phyloP scores from a whole-genome alignment of 2,113 vertebrate species.

The Mandrillus leucophaeus region DNA sequence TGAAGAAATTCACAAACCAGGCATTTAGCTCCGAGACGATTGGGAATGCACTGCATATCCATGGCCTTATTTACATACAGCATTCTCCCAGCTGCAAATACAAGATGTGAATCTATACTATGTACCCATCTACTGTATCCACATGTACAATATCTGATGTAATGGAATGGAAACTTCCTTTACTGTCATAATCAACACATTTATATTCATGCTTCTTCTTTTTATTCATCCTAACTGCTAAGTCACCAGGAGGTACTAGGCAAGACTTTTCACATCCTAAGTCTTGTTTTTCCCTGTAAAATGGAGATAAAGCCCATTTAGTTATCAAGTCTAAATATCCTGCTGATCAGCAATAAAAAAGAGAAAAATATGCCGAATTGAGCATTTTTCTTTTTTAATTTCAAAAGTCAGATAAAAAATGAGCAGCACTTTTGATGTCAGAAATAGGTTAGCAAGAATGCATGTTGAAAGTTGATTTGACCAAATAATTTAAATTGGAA shows the following conservation, averaged over 20 bases:
- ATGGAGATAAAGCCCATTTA: not conserved
- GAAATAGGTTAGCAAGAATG: not conserved
- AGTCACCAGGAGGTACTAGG: not conserved
- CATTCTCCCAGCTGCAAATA: not conserved
- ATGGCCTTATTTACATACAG: not conserved
- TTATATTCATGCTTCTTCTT: not conserved
- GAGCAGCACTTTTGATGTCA: not conserved
- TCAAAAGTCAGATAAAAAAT: not conserved
- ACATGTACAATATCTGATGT: not conserved
- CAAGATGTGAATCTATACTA: not conserved
- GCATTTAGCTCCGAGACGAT: not conserved
- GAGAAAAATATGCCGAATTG: not conserved
- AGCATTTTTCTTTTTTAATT: not conserved
- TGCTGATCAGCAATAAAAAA: not conserved
- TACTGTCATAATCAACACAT: not conserved
- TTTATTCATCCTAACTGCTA: not conserved
- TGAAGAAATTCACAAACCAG: not conserved
- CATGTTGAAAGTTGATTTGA: not conserved
- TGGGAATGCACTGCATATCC: not conserved
- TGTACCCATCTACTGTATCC: not conserved
- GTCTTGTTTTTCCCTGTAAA: conserved; percentile 49
- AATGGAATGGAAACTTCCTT: not conserved
- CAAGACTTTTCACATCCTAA: not conserved
- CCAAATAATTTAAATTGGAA: not conserved
- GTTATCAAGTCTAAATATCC: not conserved